These are phyloP conservation scores for Lagria hirta DNA, from an alignment of 2,888 invertebrate species.

Conservation along the genomic window DNA sequence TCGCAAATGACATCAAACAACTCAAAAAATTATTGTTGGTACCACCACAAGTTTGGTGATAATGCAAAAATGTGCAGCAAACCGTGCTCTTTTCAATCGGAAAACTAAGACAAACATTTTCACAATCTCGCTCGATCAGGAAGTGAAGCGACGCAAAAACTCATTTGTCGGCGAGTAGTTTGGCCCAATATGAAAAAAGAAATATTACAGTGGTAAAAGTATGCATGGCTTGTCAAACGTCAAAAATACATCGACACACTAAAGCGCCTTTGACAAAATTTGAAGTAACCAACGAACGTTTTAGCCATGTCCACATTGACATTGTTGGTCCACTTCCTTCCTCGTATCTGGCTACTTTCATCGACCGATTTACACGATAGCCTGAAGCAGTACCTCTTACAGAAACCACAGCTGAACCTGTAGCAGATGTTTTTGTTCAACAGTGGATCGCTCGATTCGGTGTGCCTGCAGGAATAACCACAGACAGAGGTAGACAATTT, in stretches of 20 bases:
- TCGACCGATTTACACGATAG: constrained; percentile 29
- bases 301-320: constrained; percentile 43
- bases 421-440: constrained; percentile 40
- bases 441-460: no score
- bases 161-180: constrained; percentile 44
- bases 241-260: constrained; percentile 43
- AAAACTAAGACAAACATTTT: no score
- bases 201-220: no score
- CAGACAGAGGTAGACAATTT: no score
- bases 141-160: no score
- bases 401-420: constrained; percentile 47
- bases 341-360: constrained; percentile 32
- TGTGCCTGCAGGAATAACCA: no score
- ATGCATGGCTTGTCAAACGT: constrained; percentile 43
- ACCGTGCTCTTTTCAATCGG: no score
- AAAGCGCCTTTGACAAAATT: constrained; percentile 35
- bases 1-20: no score
- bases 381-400: constrained; percentile 42
- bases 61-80: no score
- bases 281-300: constrained; percentile 32
- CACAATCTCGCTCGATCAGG: no score
- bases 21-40: no score
- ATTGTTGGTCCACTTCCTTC: constrained; percentile 33
- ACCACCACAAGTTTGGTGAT: no score
- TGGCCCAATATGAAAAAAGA: constrained; percentile 51